A percentile compares a stretch with the other conserved stretches of the same genome.
Conservation (phyloP, 2,113 vertebrate species). For the Calonectris borealis region DNA sequence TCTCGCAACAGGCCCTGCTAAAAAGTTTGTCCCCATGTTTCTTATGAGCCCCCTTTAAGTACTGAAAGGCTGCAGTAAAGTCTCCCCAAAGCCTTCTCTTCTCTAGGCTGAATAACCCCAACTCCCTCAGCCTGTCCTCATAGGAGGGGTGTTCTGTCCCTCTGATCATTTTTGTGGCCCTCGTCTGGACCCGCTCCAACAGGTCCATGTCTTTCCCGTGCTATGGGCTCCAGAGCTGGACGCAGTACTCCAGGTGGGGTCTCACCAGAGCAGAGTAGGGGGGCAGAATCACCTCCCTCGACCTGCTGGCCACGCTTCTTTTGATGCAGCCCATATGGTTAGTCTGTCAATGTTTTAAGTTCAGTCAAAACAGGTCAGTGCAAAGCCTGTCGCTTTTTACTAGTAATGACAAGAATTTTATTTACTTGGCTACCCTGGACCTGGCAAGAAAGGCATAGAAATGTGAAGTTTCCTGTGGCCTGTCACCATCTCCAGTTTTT, state of each 20-base stretch:
- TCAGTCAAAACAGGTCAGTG: neutral
- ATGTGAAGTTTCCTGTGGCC: neutral
- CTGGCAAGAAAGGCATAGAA: neutral
- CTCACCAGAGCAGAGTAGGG: neutral
- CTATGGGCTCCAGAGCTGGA: neutral
- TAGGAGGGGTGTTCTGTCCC: neutral
- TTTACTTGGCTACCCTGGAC: neutral
- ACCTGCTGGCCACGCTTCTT: neutral
- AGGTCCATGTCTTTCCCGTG: neutral
- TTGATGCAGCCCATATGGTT: neutral
- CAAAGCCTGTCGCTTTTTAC: neutral
- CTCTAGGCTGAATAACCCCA: neutral
- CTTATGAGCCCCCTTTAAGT: neutral
- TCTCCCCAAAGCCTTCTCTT: neutral
- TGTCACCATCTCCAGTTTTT: neutral
- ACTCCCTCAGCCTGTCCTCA: neutral
- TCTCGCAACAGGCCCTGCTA: neutral
- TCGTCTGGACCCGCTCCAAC: neutral
- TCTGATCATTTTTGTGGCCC: neutral
- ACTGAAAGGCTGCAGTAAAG: neutral
- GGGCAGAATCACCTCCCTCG: neutral
- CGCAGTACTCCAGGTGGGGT: neutral
- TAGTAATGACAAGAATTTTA: neutral
- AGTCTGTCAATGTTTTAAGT: neutral
- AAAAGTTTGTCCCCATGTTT: neutral